phyloP scores from a whole-genome alignment of 2,797 vertebrate genomes.

The Microctenopoma lineatum region DNA sequence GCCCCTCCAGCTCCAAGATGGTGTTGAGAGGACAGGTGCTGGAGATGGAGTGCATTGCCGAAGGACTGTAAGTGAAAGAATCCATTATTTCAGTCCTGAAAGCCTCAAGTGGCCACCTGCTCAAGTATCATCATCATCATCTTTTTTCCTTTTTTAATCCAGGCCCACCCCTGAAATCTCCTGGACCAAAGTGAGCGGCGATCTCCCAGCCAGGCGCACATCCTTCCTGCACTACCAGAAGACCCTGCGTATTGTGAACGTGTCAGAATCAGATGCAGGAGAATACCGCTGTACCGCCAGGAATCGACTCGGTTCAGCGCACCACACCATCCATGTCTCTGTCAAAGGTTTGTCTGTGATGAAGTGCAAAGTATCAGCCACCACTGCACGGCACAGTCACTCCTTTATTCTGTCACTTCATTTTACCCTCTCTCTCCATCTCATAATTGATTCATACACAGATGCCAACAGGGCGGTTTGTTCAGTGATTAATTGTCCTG shows the following conservation, averaged over 20 bases:
- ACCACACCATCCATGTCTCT: slow-evolving; percentile 90
- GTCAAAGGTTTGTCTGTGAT: slow-evolving; percentile 88
- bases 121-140: slow-evolving; percentile 13
- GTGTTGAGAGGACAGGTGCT: slow-evolving; percentile 92
- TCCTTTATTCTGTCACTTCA: slow-evolving; percentile 19
- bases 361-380: slow-evolving; percentile 5
- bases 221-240: slow-evolving; percentile 91
- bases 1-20: slow-evolving; percentile 87
- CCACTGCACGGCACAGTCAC: neutral
- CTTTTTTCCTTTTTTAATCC: slow-evolving; percentile 14
- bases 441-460: slow-evolving; percentile 71
- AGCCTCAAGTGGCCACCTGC: slow-evolving; percentile 34
- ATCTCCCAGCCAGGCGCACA: slow-evolving; percentile 85
- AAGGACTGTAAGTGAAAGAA: slow-evolving; percentile 91
- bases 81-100: slow-evolving; percentile 15
- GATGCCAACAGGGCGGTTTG: slow-evolving; percentile 49
- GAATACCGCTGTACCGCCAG: slow-evolving; percentile 93
- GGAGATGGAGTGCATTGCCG: slow-evolving; percentile 95
- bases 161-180: slow-evolving; percentile 93
- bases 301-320: slow-evolving; percentile 85
- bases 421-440: slow-evolving; percentile 12
- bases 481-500: slow-evolving; percentile 62
- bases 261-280: slow-evolving; percentile 92
- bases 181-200: slow-evolving; percentile 92
- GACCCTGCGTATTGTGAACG: slow-evolving; percentile 89